Conservation (phyloP, 2,888 invertebrate genomes). For the Diadegma fenestrale region DNA sequence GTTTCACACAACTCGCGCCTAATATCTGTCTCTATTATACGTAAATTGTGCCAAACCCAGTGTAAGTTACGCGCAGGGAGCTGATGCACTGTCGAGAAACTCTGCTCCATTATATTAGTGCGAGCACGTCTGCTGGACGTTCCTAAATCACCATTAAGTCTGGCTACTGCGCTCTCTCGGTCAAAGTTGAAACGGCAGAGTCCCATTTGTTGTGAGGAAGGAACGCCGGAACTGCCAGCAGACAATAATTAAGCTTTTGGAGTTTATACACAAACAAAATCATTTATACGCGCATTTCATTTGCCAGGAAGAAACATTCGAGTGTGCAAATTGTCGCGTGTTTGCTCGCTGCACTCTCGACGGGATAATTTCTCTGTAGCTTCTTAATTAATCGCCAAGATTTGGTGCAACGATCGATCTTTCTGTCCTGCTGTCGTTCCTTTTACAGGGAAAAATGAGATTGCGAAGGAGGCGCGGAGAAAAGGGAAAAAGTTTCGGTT, state of each 20-base stretch:
- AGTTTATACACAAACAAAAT: not conserved
- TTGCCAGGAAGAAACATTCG: not conserved
- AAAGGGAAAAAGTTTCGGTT: conserved; percentile 38
- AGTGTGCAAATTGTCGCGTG: not conserved
- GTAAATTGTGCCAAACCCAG: conserved; percentile 60
- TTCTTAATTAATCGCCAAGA: not conserved
- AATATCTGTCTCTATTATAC: conserved; percentile 29
- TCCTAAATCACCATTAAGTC: conserved; percentile 57
- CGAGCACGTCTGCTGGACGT: conserved; percentile 46
- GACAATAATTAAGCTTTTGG: not conserved
- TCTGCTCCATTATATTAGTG: conserved; percentile 63
- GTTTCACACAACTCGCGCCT: conserved; percentile 20
- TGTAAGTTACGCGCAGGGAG: conserved; percentile 56
- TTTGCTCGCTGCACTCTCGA: not conserved
- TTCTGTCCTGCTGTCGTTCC: conserved; percentile 15
- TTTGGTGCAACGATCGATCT: not conserved
- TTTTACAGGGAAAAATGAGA: conserved; percentile 35
- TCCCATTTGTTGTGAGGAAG: conserved; percentile 26
- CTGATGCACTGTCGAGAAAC: conserved; percentile 57
- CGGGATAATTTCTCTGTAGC: not conserved
- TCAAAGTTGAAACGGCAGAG: conserved; percentile 53
- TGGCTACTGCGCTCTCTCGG: conserved; percentile 55
- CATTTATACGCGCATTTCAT: not conserved
- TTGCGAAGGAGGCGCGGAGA: no score
- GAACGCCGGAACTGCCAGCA: not conserved